A percentile compares a stretch with the other conserved stretches of the same genome.
Evolutionary conservation across 2,797 vertebrate species (phyloP).

Genomic region (Aselliscus stoliczkanus): DNA sequence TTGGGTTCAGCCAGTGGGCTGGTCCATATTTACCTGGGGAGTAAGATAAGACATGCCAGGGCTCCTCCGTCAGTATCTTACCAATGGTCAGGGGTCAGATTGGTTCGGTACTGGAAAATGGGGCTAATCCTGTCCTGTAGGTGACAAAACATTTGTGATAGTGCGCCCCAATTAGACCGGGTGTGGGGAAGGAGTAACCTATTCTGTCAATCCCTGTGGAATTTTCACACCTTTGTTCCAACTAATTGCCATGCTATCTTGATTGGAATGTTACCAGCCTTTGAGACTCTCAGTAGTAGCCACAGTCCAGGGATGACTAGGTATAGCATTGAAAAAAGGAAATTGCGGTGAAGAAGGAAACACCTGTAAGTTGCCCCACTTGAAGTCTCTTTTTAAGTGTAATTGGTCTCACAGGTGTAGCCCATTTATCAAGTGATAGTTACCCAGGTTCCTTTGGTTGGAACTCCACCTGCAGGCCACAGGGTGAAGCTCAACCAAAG

Average conservation of each 20-base stretch:
- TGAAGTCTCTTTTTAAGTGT: not conserved
- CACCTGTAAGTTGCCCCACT: not conserved
- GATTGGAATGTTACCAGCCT: not conserved
- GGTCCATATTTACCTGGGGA: not conserved
- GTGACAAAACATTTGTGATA: not conserved
- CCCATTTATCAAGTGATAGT: conserved; percentile 19
- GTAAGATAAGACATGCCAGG: not conserved
- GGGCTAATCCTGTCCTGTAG: not conserved
- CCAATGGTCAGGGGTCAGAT: not conserved
- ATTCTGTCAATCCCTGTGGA: not conserved
- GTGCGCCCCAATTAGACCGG: not conserved
- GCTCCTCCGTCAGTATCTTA: not conserved
- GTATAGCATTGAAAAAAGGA: not conserved
- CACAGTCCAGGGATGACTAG: not conserved
- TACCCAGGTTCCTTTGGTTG: conserved; percentile 3
- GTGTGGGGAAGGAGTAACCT: not conserved
- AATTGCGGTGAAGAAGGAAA: not conserved
- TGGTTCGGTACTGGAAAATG: not conserved
- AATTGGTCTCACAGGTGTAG: not conserved
- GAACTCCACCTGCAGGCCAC: conserved; percentile 14
- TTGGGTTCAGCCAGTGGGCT: not conserved
- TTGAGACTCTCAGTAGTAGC: not conserved
- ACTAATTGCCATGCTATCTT: not conserved
- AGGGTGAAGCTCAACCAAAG: not conserved
- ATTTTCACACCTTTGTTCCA: not conserved